Evolutionary conservation across 1,140 invertebrate genomes (phyloP), one percentile per base, ranked within the genome.

Genomic region (Cepaea nemoralis): DNA sequence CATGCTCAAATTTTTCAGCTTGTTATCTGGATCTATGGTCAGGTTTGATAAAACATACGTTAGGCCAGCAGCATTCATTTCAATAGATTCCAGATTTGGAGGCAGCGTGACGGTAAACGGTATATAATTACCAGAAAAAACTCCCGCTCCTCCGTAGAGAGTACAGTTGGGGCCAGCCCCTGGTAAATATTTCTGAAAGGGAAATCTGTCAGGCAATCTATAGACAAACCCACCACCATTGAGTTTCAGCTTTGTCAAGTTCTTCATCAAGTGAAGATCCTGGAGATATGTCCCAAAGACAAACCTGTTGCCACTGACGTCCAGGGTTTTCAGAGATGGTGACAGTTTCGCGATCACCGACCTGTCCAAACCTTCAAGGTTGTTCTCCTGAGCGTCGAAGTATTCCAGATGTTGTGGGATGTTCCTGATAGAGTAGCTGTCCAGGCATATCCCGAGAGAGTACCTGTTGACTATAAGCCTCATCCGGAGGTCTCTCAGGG

Each of bases 71-170:
- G 42, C 42, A 12, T 79, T 74, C 27, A 80, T 69, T 24, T 63
- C n/a, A 3, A 80, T 35, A 48, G 16, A 50, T 22, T 76, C 42
- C 2, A 85, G 67, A 6, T 76, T 73, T 31, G 85, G 85, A 14
- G 82, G 74, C 19, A 86, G 22, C 0, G 50, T 71, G 27, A 81
- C 22, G n/a, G 73, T 67, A 66, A 83, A 24, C 2, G 50, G 24
- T 5, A 3, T 40, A 40, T 40, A 39, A 12, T 35, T 14, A 5
- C 22, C 5, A 1, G 10, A 37, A 5, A 19, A 8, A 31, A 12
- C n/a, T 8, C 37, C 14, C 10, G 10, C 10, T 8, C 10, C 40
- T 35, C n/a, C 40, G 27, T 73, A 73, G 8, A 73, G n/a, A 12
- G 70, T 73, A 27, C 70, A 73, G 1, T 73, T 40, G 1, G 8